These are phyloP conservation scores for Sander lucioperca DNA, from an alignment of 2,113 vertebrate species.

Conservation along the genomic window DNA sequence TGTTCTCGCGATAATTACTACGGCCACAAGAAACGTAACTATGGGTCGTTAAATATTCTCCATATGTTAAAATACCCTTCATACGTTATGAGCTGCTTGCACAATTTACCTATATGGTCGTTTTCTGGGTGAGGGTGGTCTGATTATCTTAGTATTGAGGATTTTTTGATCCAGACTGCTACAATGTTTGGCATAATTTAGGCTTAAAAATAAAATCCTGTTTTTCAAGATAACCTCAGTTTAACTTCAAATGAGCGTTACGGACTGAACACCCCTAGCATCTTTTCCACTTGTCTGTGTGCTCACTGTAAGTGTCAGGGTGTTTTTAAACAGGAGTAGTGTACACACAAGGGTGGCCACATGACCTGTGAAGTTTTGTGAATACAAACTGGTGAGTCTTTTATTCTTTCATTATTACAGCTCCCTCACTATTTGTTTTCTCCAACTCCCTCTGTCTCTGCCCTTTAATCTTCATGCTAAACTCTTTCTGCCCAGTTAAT, in stretches of 20 bases:
- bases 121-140: no score
- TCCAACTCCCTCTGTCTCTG: not conserved
- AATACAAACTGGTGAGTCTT: not conserved
- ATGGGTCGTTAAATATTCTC: no score
- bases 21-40: no score
- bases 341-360: not conserved
- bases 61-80: no score
- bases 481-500: slow-evolving; percentile 51
- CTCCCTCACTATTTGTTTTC: slow-evolving; percentile 14
- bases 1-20: no score
- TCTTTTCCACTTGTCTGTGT: not conserved
- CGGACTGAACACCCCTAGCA: not conserved
- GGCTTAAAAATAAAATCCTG: no score
- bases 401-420: not conserved
- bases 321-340: no score
- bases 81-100: no score
- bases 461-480: slow-evolving; percentile 39
- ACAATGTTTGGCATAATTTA: no score
- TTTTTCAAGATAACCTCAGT: not conserved
- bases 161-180: no score
- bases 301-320: not conserved
- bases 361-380: slow-evolving; percentile 6
- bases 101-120: no score
- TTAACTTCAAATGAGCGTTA: not conserved
- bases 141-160: no score